A percentile compares a stretch with the other conserved stretches of the same genome.
phyloP scores from a whole-genome alignment of 1,140 invertebrate genomes.

The Berghia stephanieae region DNA sequence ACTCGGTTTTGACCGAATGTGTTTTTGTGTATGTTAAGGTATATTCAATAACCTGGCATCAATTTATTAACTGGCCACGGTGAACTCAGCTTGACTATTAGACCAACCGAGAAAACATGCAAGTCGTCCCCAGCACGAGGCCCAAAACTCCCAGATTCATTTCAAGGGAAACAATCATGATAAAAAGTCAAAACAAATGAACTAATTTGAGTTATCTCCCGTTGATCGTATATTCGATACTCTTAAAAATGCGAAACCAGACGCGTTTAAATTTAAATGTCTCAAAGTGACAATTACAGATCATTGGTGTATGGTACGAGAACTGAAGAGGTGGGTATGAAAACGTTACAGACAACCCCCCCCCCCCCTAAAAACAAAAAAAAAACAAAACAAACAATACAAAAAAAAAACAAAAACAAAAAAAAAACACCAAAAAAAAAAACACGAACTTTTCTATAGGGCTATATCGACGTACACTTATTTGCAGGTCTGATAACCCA shows the following conservation, averaged over 20 bases:
- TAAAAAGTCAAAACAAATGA: constrained; percentile 6
- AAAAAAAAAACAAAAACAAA: too few species aligned
- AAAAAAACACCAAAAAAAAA: too few species aligned
- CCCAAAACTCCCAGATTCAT: too few species aligned
- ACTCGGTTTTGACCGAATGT: neutral
- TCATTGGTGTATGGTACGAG: neutral
- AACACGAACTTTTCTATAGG: neutral
- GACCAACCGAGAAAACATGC: too few species aligned
- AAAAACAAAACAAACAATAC: neutral
- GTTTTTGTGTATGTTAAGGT: neutral
- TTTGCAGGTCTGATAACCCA: too few species aligned
- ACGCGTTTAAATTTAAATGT: neutral
- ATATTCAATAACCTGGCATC: neutral
- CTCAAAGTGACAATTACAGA: neutral
- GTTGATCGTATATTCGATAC: neutral
- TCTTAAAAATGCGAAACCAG: neutral
- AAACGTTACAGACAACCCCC: neutral
- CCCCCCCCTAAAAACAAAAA: neutral
- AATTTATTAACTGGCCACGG: neutral
- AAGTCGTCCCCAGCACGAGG: too few species aligned
- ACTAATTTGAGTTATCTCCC: neutral
- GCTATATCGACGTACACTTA: neutral
- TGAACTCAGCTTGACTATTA: too few species aligned
- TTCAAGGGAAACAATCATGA: too few species aligned
- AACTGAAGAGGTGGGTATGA: neutral